phyloP scores from a whole-genome alignment of 2,888 invertebrate species.

The Lithosia quadra region DNA sequence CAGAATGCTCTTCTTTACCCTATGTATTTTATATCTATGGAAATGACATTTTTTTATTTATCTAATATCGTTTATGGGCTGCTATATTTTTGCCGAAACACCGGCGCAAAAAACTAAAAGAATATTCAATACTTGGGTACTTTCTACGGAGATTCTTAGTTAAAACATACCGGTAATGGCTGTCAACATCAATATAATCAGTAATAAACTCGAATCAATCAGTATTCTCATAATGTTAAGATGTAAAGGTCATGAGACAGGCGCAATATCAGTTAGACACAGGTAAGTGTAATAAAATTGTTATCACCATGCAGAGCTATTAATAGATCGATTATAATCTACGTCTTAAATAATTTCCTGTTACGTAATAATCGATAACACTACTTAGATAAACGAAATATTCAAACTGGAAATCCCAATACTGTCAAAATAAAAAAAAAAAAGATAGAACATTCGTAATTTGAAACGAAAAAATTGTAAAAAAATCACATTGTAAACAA shows the following conservation, averaged over 20 bases:
- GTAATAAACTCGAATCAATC: constrained; percentile 36
- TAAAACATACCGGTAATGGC: background rate
- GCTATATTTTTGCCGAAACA: background rate
- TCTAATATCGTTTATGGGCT: no score
- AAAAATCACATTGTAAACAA: background rate
- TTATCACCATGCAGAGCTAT: constrained; percentile 38
- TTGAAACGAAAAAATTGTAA: background rate
- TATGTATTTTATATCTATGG: background rate
- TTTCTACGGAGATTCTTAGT: background rate
- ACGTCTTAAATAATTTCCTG: background rate
- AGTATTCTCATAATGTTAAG: constrained; percentile 33
- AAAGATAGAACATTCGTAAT: constrained; percentile 12
- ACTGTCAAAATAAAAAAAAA: background rate
- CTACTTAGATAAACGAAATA: constrained; percentile 1
- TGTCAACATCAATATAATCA: constrained; percentile 19
- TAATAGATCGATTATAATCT: constrained; percentile 29
- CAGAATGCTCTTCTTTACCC: background rate
- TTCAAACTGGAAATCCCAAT: background rate
- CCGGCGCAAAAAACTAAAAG: background rate
- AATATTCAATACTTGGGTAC: background rate
- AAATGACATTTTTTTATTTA: no score
- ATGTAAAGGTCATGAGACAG: constrained; percentile 56
- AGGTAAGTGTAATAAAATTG: constrained; percentile 42
- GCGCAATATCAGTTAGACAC: constrained; percentile 49
- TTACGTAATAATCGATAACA: constrained; percentile 8